These are phyloP conservation scores for Drosophila subquinaria DNA, from an alignment of 2,888 invertebrate genomes.

Conservation along the genomic window DNA sequence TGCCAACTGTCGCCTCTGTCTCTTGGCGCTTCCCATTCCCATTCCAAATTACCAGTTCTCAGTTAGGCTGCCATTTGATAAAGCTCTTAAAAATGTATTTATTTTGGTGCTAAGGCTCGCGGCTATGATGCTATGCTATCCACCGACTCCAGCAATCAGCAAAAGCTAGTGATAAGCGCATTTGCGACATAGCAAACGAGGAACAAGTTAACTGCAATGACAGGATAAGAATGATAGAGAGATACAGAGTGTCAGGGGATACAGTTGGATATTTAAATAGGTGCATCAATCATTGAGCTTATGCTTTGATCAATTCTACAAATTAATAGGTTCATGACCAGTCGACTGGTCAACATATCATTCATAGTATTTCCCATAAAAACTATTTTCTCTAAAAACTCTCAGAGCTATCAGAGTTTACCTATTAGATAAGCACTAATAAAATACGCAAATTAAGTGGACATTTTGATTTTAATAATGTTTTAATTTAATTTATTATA, in stretches of 20 bases:
- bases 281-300: not conserved
- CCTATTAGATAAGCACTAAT: too few species aligned
- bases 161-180: constrained; percentile 55
- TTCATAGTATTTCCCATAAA: not conserved
- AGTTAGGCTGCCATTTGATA: constrained; percentile 65
- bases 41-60: constrained; percentile 9
- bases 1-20: constrained; percentile 59
- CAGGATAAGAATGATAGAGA: not conserved
- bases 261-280: constrained; percentile 1
- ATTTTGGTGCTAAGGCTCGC: constrained; percentile 62
- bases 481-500: too few species aligned
- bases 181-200: constrained; percentile 39
- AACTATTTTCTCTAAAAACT: not conserved
- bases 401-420: not conserved
- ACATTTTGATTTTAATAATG: not conserved
- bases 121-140: constrained; percentile 33
- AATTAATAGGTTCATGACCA: not conserved
- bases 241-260: not conserved
- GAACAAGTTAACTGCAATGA: constrained; percentile 9
- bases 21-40: not conserved
- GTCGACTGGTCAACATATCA: not conserved
- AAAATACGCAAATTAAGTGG: too few species aligned
- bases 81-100: constrained; percentile 76
- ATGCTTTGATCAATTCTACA: not conserved
- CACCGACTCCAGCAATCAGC: constrained; percentile 48